Conservation (phyloP, 1,140 invertebrate species). For the Bombus difficillimus region DNA sequence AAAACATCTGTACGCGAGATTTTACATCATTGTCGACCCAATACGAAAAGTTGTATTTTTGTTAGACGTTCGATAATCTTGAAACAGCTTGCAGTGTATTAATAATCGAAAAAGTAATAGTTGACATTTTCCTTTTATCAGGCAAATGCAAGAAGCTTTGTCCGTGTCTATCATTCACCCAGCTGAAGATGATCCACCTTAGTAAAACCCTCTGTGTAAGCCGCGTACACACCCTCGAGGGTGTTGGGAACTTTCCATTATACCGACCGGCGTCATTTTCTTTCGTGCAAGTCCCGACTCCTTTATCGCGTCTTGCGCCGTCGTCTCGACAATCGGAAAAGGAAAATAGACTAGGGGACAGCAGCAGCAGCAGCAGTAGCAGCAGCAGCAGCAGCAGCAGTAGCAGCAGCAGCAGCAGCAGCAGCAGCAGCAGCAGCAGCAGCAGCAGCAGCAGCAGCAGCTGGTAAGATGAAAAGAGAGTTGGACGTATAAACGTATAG, state of each 20-base stretch:
- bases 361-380: no score
- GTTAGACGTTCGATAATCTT: neutral
- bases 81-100: neutral
- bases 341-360: constrained; percentile 33
- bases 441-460: neutral
- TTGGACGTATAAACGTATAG: constrained; percentile 13
- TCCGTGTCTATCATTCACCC: constrained; percentile 21
- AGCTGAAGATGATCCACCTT: constrained; percentile 27
- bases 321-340: constrained; percentile 39
- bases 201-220: constrained; percentile 22
- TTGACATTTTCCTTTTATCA: neutral
- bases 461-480: constrained; percentile 34
- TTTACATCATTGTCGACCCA: neutral
- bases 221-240: constrained; percentile 57
- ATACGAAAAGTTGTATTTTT: neutral
- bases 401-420: neutral
- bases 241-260: constrained; percentile 58
- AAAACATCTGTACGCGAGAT: neutral
- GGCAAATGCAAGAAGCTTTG: neutral
- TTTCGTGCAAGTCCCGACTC: constrained; percentile 51
- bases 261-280: constrained; percentile 53
- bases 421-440: no score
- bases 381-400: neutral
- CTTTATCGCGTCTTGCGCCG: constrained; percentile 51
- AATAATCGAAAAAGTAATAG: neutral